Percentiles rank a stretch among this genome's conserved stretches.
Conservation (phyloP, 1,140 invertebrate species). For the Apis laboriosa region DNA sequence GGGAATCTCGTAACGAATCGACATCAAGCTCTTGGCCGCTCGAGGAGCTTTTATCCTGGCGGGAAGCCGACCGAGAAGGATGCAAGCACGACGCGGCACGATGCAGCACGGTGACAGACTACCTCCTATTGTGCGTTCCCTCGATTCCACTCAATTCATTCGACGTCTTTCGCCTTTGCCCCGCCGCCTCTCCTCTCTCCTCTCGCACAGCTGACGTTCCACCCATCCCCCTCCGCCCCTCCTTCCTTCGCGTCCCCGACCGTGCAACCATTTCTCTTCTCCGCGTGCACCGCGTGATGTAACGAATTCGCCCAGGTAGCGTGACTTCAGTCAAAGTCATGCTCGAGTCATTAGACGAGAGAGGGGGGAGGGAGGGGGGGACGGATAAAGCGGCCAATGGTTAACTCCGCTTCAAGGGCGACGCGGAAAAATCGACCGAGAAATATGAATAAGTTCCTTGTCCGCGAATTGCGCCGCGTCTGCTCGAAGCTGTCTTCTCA, state of each 20-base stretch:
- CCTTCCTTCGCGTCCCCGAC: slow-evolving; percentile 31
- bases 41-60: slow-evolving; percentile 39
- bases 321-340: slow-evolving; percentile 64
- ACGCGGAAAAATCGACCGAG: slow-evolving; percentile 13
- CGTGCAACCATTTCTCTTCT: slow-evolving; percentile 49
- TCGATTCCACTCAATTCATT: slow-evolving; percentile 53
- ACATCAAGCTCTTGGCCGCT: slow-evolving; percentile 60
- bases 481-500: not conserved
- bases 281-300: slow-evolving; percentile 65
- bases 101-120: slow-evolving; percentile 56
- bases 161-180: slow-evolving; percentile 34
- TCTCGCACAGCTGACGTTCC: slow-evolving; percentile 36
- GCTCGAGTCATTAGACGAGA: slow-evolving; percentile 43
- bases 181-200: slow-evolving; percentile 44
- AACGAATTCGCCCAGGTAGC: slow-evolving; percentile 74
- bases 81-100: slow-evolving; percentile 20
- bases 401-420: slow-evolving; percentile 31
- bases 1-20: slow-evolving; percentile 51
- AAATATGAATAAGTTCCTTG: slow-evolving; percentile 19
- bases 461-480: not conserved
- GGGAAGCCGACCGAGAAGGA: slow-evolving; percentile 9
- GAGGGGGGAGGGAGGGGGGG: not conserved
- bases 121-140: slow-evolving; percentile 67
- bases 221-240: slow-evolving; percentile 27
- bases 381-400: slow-evolving; percentile 8